Percentiles rank a stretch among this genome's conserved stretches.
Conservation (phyloP, 2,797 vertebrate species). For the Alauda arvensis region DNA sequence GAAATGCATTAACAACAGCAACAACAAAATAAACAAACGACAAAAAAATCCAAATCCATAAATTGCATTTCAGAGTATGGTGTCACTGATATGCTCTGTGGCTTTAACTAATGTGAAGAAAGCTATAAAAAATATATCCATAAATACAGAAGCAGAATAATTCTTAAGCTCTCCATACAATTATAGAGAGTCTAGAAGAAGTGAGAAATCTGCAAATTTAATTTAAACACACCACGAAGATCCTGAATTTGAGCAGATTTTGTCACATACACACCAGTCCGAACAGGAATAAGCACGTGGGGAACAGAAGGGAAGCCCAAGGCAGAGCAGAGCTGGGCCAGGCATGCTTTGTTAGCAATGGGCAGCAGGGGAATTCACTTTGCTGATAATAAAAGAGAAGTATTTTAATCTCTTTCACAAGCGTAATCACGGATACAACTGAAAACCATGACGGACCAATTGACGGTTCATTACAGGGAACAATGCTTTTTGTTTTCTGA, state of each 20-base stretch:
- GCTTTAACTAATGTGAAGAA: background rate
- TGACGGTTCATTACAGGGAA: constrained; percentile 30
- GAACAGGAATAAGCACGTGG: background rate
- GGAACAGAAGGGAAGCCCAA: background rate
- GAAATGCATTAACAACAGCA: background rate
- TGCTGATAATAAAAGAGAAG: constrained; percentile 51
- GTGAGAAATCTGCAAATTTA: background rate
- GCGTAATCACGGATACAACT: constrained; percentile 23
- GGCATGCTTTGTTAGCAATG: background rate
- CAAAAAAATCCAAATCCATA: background rate
- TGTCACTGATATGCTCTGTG: background rate
- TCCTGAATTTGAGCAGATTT: background rate
- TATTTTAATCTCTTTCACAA: constrained; percentile 59
- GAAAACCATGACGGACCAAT: constrained; percentile 46
- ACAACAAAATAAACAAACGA: background rate
- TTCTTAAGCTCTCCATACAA: background rate
- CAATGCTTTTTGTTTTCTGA: constrained; percentile 48
- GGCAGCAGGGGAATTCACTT: constrained; percentile 21
- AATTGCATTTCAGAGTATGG: background rate
- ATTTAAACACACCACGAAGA: background rate
- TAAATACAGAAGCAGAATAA: background rate
- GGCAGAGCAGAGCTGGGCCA: background rate
- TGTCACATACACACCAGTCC: background rate
- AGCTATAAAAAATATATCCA: background rate
- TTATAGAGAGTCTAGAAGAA: rapidly evolving